Base-by-base conservation (phyloP, 2,113 vertebrate genomes). In the Paralichthys olivaceus region DNA sequence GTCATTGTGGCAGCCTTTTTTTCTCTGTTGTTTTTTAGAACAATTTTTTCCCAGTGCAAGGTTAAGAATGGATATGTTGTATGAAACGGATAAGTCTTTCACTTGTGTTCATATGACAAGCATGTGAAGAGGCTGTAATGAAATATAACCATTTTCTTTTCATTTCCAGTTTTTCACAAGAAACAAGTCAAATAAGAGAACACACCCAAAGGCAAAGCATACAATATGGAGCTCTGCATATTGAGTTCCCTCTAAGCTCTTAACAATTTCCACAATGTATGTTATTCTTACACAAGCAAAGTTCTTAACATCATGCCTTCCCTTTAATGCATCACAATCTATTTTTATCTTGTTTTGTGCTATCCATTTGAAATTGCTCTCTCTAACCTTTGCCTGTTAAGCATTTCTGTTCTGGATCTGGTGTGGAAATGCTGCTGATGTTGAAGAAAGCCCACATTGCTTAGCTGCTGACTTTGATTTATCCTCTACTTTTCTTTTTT, bases 341-440 rank as follows among this genome's bases (percentile, higher is more conserved):
- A 57, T 81, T 86, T 88, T 71, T 79, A 69, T 76, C 45, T 71
- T 54, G 3, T 66, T 76, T 37, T 77, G 59, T 34, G 65, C 57
- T 55, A 49, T 77, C 79, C 75, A 59, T 87, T 84, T 79, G 56
- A 80, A 84, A 84, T 80, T 85, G 71, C 87, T 83, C 77, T 76
- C 59, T 49, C 34, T 26, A 80, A 77, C 82, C 88, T 86, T 77
- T 93, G 91, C 92, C 87, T 90, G 87, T 92, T 84, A 79, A 88
- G 90, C 90, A 87, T 6, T 88, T 93, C 86, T 89, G 61, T 75
- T 68, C 72, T 77, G 66, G 61, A 64, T 80, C 64, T 76, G 58
- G 51, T 63, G 60, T 79, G 75, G 71, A 88, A 91, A 89, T 84
- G 84, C 83, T 86, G 88, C 89, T 90, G 90, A 93, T 92, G 88